These are phyloP conservation scores for Patagioenas fasciata DNA, from an alignment of 2,113 vertebrate species.

Conservation along the genomic window DNA sequence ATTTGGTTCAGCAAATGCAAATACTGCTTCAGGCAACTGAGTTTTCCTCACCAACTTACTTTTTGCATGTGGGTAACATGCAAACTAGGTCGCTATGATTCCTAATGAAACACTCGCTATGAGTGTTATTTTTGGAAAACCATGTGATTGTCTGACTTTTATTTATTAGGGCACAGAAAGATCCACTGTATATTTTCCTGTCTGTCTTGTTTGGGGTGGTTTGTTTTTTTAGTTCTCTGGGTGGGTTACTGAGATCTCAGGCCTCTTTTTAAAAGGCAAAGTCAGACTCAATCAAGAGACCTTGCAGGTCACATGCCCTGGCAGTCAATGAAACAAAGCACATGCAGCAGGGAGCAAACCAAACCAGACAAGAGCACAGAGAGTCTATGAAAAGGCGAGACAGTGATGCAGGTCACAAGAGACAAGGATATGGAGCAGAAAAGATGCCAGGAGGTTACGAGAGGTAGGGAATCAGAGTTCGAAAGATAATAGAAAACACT, in stretches of 20 bases:
- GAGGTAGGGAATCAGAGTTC: not conserved
- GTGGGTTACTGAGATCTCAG: not conserved
- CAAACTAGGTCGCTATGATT: constrained; percentile 61
- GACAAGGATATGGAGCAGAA: not conserved
- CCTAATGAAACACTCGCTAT: not conserved
- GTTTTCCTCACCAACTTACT: not conserved
- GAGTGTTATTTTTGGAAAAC: constrained; percentile 61
- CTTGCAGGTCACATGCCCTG: not conserved
- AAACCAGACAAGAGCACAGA: not conserved
- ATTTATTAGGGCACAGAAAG: constrained; percentile 46
- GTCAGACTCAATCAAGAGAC: not conserved
- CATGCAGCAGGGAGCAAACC: not conserved
- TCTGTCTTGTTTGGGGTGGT: constrained; percentile 2
- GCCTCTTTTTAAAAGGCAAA: not conserved
- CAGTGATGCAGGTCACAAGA: not conserved
- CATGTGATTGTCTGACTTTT: constrained; percentile 56
- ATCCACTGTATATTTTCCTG: constrained; percentile 45
- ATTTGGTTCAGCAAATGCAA: constrained; percentile 6
- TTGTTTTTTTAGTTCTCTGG: not conserved
- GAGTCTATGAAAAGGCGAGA: not conserved
- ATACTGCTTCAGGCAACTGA: not conserved
- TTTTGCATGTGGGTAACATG: not conserved
- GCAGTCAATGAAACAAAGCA: not conserved
- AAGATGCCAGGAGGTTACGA: not conserved
- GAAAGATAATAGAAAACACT: not conserved